phyloP scores from a whole-genome alignment of 2,888 invertebrate species.

The Apodemia hepburni region DNA sequence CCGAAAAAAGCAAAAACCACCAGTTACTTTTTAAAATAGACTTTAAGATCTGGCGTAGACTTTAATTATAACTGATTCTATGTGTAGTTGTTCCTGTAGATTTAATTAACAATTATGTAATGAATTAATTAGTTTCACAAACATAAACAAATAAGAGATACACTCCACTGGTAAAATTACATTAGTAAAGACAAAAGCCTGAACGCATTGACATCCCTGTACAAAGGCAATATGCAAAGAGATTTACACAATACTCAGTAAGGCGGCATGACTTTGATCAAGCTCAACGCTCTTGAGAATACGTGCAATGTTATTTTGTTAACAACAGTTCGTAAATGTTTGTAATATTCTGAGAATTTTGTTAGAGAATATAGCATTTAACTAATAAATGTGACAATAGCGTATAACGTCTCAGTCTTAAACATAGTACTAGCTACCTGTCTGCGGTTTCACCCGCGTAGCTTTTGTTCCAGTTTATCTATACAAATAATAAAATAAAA shows the following conservation, averaged over 20 bases:
- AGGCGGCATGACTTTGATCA: constrained; percentile 19
- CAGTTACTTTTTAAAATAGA: no score
- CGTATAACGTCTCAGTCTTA: background rate
- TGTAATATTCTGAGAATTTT: constrained; percentile 13
- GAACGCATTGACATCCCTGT: constrained; percentile 2
- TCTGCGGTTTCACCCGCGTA: no score
- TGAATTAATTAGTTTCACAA: constrained; percentile 1
- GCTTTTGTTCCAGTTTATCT: no score
- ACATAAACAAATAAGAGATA: constrained; percentile 2
- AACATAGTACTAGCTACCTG: background rate
- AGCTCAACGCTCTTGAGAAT: constrained; percentile 12
- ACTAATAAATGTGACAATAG: background rate
- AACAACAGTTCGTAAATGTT: constrained; percentile 17
- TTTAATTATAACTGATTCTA: no score
- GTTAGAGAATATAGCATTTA: background rate
- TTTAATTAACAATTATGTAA: constrained; percentile 1
- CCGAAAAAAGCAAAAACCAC: no score
- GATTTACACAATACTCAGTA: constrained; percentile 19
- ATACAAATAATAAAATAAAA: no score
- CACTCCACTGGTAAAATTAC: constrained; percentile 2
- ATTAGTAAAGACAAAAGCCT: constrained; percentile 11
- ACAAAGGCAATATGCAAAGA: constrained; percentile 19
- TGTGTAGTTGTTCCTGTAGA: no score
- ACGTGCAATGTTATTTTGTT: constrained; percentile 20
- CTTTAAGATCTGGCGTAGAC: no score